phyloP scores from a whole-genome alignment of 2,797 vertebrate species.

The Ptychadena robeensis region DNA sequence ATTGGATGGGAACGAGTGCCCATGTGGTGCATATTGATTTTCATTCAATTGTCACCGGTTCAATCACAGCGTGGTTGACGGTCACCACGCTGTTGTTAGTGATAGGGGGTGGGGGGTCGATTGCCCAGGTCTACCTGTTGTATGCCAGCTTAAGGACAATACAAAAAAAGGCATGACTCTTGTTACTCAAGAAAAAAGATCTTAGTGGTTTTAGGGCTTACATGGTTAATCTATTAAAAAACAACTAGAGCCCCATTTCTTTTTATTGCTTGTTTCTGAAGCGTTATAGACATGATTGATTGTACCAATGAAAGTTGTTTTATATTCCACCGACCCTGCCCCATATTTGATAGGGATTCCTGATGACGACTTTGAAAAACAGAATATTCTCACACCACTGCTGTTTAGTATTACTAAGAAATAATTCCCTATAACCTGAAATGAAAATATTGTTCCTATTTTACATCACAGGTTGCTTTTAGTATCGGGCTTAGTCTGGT shows the following conservation, averaged over 20 bases:
- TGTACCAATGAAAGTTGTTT: conserved; percentile 3
- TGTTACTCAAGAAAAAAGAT: too few species aligned
- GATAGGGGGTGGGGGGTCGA: too few species aligned
- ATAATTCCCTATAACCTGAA: conserved; percentile 64
- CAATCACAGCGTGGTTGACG: too few species aligned
- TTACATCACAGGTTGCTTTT: conserved; percentile 69
- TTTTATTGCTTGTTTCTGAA: neutral
- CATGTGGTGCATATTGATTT: too few species aligned
- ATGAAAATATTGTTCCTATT: conserved; percentile 65
- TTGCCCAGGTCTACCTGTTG: too few species aligned
- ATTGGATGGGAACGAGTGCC: too few species aligned
- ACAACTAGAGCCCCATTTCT: neutral
- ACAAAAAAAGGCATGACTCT: too few species aligned
- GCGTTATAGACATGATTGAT: neutral
- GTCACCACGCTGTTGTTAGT: too few species aligned
- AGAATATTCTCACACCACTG: conserved; percentile 34
- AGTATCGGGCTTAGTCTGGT: conserved; percentile 63
- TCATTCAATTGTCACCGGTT: too few species aligned
- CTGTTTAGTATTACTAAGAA: conserved; percentile 59
- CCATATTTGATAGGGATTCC: neutral
- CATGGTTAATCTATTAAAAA: too few species aligned
- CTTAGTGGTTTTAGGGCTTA: neutral
- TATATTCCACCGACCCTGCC: conserved; percentile 19
- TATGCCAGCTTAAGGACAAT: too few species aligned
- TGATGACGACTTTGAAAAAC: conserved; percentile 31